These are phyloP conservation scores for Apamea sordens DNA, from an alignment of 2,888 invertebrate genomes.

Conservation along the genomic window DNA sequence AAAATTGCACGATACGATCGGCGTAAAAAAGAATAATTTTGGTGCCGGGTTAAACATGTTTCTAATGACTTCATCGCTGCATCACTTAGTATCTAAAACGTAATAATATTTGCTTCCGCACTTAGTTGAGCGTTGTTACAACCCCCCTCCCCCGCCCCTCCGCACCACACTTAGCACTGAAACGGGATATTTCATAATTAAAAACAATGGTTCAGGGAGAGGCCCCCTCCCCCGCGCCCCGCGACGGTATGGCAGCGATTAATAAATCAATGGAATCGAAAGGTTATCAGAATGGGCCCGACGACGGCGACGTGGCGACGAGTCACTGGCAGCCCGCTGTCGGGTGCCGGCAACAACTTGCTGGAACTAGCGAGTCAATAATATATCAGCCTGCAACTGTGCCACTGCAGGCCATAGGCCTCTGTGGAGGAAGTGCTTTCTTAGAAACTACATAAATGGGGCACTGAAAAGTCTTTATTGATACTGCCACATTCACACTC, in stretches of 20 bases:
- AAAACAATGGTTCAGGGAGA: slow-evolving; percentile 51
- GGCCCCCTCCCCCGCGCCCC: not conserved
- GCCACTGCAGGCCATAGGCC: slow-evolving; percentile 20
- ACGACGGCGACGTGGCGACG: slow-evolving; percentile 4
- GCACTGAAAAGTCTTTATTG: not conserved
- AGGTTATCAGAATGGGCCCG: slow-evolving; percentile 43
- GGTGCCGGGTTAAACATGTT: no score
- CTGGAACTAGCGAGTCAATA: slow-evolving; percentile 28
- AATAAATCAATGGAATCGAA: slow-evolving; percentile 65
- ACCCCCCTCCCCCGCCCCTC: not conserved
- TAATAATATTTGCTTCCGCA: slow-evolving; percentile 10
- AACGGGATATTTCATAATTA: slow-evolving; percentile 55
- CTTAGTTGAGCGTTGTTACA: slow-evolving; percentile 6
- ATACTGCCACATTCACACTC: not conserved
- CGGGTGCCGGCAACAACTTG: not conserved
- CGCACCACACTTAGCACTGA: slow-evolving; percentile 16
- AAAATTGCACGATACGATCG: no score
- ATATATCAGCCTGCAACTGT: slow-evolving; percentile 16
- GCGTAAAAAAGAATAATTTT: no score
- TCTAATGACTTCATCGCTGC: not conserved
- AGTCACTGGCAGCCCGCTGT: not conserved
- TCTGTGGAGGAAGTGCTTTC: not conserved
- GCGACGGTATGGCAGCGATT: slow-evolving; percentile 17
- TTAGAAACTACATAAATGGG: not conserved
- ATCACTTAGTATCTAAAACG: not conserved